A percentile compares a stretch with the other conserved stretches of the same genome.
Conservation (phyloP, 2,113 vertebrate genomes). For the Malurus cyaneus region DNA sequence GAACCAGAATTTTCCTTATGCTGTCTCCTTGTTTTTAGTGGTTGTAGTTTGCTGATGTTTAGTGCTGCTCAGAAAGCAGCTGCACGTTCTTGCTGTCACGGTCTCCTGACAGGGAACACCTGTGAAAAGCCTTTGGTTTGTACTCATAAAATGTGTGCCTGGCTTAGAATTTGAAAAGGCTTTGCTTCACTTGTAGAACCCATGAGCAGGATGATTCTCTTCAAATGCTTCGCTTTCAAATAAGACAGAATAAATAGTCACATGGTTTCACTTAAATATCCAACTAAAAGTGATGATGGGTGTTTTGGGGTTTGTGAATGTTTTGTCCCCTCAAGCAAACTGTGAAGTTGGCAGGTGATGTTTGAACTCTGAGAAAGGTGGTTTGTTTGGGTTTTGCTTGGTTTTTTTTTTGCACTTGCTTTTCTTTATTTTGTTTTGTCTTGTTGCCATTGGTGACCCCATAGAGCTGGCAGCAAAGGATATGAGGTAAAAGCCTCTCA, state of each 20-base stretch:
- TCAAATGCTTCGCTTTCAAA: background rate
- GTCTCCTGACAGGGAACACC: background rate
- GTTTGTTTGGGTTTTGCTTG: background rate
- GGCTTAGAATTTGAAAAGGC: background rate
- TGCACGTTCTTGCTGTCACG: background rate
- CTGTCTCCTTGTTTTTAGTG: background rate
- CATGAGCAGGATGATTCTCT: background rate
- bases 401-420: background rate
- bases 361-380: background rate
- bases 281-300: background rate
- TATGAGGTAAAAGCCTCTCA: accelerated
- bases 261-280: background rate
- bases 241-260: background rate
- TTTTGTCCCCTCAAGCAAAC: background rate
- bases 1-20: background rate
- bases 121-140: background rate
- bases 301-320: background rate
- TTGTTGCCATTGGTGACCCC: background rate
- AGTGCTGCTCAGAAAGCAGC: background rate
- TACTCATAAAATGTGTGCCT: background rate
- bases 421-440: background rate
- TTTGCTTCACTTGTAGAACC: background rate
- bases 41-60: background rate
- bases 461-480: background rate
- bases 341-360: background rate